These are phyloP conservation scores for Spinus pinus DNA, from an alignment of 2,797 vertebrate species.

Conservation along the genomic window DNA sequence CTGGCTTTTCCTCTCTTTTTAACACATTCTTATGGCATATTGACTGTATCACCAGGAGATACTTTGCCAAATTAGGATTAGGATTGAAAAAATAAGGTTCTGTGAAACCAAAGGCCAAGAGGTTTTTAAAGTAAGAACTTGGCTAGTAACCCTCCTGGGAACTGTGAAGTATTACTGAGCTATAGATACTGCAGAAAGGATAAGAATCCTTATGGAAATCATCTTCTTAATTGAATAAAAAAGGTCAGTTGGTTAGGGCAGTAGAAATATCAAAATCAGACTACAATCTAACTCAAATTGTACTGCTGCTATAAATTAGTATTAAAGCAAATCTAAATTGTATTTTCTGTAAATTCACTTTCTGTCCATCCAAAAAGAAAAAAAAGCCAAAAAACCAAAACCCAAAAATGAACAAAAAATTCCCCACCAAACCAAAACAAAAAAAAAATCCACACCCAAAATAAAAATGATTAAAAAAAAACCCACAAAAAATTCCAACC, in stretches of 20 bases:
- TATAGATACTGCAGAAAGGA: background rate
- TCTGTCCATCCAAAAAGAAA: background rate
- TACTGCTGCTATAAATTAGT: background rate
- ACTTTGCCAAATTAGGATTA: background rate
- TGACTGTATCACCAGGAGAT: background rate
- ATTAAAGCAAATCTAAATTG: background rate
- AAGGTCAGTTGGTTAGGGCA: background rate
- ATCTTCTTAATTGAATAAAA: background rate
- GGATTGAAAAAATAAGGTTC: background rate
- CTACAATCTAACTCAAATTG: background rate
- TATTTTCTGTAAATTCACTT: background rate
- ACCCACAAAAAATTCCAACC: fast-evolving
- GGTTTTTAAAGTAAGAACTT: background rate
- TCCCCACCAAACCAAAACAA: background rate
- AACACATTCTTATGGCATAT: background rate
- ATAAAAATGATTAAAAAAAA: background rate
- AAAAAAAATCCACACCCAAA: background rate
- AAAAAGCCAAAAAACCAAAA: background rate
- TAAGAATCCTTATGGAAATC: background rate
- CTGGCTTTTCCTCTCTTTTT: background rate
- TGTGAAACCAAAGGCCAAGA: background rate
- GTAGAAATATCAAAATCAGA: background rate
- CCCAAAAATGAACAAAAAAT: background rate
- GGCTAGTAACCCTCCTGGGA: background rate
- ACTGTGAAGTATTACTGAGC: background rate